Conservation (phyloP, 2,888 invertebrate genomes). For the Tanaodytes sp. region DNA sequence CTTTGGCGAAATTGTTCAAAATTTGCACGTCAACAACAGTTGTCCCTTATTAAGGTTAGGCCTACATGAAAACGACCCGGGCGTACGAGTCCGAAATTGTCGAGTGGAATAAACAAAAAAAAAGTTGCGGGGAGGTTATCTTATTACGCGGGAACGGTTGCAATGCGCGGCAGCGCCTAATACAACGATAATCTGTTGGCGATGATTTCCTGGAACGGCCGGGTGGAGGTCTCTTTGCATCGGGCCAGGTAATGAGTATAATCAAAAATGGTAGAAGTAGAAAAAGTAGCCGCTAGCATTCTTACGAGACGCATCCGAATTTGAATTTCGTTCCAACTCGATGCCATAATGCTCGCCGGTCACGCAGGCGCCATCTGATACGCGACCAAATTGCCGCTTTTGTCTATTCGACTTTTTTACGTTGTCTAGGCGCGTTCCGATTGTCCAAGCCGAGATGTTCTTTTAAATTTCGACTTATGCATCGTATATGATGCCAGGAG, state of each 20-base stretch:
- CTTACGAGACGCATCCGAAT: conserved; percentile 64
- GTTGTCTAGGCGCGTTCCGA: conserved; percentile 57
- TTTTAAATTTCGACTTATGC: no score
- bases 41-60: conserved; percentile 33
- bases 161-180: conserved; percentile 38
- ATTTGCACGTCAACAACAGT: no score
- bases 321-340: conserved; percentile 70
- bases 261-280: conserved; percentile 68
- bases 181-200: conserved; percentile 40
- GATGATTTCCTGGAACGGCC: conserved; percentile 40
- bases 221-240: conserved; percentile 45
- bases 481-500: no score
- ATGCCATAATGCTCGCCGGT: conserved; percentile 66
- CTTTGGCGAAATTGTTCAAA: no score
- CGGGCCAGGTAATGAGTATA: conserved; percentile 68
- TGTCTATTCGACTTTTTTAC: conserved; percentile 54
- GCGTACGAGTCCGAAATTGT: no score
- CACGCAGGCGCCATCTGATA: conserved; percentile 72
- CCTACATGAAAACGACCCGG: conserved; percentile 48
- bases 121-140: no score
- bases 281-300: conserved; percentile 68
- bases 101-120: no score
- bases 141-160: no score
- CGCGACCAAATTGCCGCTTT: conserved; percentile 66
- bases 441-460: conserved; percentile 55